These are phyloP conservation scores for Halotydeus destructor DNA, from an alignment of 1,140 invertebrate genomes.

Conservation along the genomic window DNA sequence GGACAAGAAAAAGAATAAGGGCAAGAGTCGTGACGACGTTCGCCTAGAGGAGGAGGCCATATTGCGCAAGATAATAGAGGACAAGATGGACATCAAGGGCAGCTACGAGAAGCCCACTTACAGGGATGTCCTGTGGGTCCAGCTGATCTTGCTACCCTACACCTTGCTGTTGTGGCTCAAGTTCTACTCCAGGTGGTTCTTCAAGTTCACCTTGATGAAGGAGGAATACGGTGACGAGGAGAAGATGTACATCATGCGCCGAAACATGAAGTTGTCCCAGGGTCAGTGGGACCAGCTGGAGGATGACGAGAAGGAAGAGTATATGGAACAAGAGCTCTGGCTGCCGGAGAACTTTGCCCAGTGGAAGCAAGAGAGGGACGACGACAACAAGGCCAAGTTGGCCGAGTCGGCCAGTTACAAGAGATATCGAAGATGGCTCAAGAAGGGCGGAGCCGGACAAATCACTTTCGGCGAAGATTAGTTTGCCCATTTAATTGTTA, in stretches of 20 bases:
- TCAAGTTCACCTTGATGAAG: conserved; percentile 49
- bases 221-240: conserved; percentile 56
- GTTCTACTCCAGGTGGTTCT: conserved; percentile 49
- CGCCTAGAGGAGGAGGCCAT: conserved; percentile 56
- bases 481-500: too few relatives aligned
- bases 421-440: conserved; percentile 53
- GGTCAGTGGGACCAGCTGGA: conserved; percentile 40
- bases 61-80: conserved; percentile 55
- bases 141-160: conserved; percentile 53
- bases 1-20: conserved; percentile 26
- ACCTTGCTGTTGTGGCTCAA: conserved; percentile 28
- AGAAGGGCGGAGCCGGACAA: conserved; percentile 48
- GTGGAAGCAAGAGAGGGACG: conserved; percentile 61
- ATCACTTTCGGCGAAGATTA: conserved; percentile 54
- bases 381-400: conserved; percentile 52
- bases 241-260: conserved; percentile 59
- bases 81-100: conserved; percentile 74
- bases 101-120: conserved; percentile 60
- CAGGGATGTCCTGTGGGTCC: conserved; percentile 54
- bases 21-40: conserved; percentile 37
- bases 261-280: conserved; percentile 40
- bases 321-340: conserved; percentile 54
- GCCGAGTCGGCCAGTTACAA: conserved; percentile 54
- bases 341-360: conserved; percentile 46
- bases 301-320: conserved; percentile 48